Base-by-base conservation (phyloP, 2,888 invertebrate species). In the Drosophila neonasuta region DNA sequence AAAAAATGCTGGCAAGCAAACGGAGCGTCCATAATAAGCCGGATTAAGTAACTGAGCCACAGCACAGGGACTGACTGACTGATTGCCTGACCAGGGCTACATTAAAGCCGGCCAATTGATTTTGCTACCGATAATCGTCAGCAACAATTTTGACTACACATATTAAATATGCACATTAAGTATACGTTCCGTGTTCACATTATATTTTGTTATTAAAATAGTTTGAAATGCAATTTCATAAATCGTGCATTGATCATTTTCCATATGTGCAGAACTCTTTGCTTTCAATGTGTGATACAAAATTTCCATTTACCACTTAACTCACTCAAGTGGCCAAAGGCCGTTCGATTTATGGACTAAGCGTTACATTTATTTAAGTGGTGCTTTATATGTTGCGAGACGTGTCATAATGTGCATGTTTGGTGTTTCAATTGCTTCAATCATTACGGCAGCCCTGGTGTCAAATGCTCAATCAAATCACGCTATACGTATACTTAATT, bases 11-110 rank as follows among this genome's bases (percentile, higher is more conserved):
- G 56, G 56, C 70, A 68, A 61, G 50, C 71, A 74, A 80, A 71
- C 79, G 63, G 63, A 80, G 84, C 85, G 81, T 78, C 87, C 71
- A 74, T 87, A 81, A 81, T 81, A 81, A 81, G 82, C 68, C 76
- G 76, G 71, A 85, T 81, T 81, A 87, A 81, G 82, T 81, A 81
- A 81, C 76, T 71, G 64, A 68, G 56, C 65, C 55, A 52, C 55
- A 50, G 59, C 44, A 68, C 68, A 68, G 80, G 58, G 58, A 56
- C 55, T 50, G 42, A 34, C 17, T 46, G 68, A 59, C 52, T 67
- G 45, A 49, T 49, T 51, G 20, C n/a, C 11, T 11, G 17, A 13
- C 45, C 64, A 75, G 76, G 76, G 76, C 8, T 58, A 55, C 52
- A 57, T 7, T 49, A 13, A 2, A 42, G 13, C 36, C 6, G 24